Evolutionary conservation across 2,888 invertebrate species (phyloP), one percentile per base, ranked within the genome.

Genomic region (Brenthis hecate): DNA sequence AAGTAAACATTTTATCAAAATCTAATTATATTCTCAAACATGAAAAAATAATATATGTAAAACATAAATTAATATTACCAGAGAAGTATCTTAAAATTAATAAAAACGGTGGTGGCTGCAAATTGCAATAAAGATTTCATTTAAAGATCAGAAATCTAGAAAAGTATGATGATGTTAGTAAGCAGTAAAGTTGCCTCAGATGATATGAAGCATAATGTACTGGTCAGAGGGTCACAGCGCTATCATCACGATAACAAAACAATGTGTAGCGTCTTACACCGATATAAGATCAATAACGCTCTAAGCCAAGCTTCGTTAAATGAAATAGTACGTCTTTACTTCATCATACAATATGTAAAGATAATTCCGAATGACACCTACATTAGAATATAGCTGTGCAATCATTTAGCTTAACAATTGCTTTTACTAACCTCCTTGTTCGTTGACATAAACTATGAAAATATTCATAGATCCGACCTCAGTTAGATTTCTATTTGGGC

Each of bases 401-500:
- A 3, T 23, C 23, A 23, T 23, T 23, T 2, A 23, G 23, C 23
- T 23, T 23, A 23, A 23, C 23, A 1, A 23, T 23, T 23, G 0
- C 3, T 36, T 32, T 58, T 55, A 79, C 87, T 87, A 88, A 98
- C 98, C 97, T 94, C 99, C 99, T 82, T 97, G 93, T 66, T 98
- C 96, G 83, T 99, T 97, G 74, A 96, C 94, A 89, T 95, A 96
- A 80, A 97, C 95, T 85, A 98, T 94, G 85, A 99, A 99, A 66
- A 99, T 95, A 85, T 99, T 99, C 99, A 99, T 99, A 14, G 99
- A 97, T 65, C 99, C 99, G 57, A 98, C 99, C 94, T 99, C 99
- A 0, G 99, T 99, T 36, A 99, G 84, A 85, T 98, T 95, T 82
- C 98, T 96, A 80, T 99, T 96, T 0, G 97, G 96, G 3, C 99